Evolutionary conservation across 1,140 invertebrate genomes (phyloP).

Genomic region (Linepithema humile): DNA sequence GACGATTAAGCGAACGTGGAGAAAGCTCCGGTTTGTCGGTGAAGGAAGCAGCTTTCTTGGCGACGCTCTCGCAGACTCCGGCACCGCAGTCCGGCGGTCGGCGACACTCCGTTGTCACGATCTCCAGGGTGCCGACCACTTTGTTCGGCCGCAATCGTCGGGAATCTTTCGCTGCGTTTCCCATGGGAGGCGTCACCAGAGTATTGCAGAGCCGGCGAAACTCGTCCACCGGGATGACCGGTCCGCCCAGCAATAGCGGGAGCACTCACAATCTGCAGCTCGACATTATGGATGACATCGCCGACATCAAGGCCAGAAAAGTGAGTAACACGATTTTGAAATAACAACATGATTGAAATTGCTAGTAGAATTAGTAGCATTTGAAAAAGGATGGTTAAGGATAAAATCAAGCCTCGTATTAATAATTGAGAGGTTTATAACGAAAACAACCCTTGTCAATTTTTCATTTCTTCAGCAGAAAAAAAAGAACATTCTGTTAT

Average conservation of each 20-base stretch:
- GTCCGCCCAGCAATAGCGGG: conserved; percentile 89
- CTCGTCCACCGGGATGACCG: conserved; percentile 82
- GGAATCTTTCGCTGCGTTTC: conserved; percentile 92
- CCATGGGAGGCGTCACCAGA: conserved; percentile 81
- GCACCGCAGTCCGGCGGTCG: conserved; percentile 89
- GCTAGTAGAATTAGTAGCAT: too few relatives aligned
- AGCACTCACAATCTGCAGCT: conserved; percentile 92
- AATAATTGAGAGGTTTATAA: background rate
- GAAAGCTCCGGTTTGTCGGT: conserved; percentile 88
- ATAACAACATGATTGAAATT: background rate
- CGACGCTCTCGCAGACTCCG: conserved; percentile 90
- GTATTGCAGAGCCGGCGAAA: conserved; percentile 83
- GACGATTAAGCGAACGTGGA: conserved; percentile 91
- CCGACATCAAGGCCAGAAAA: conserved; percentile 90
- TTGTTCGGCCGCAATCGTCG: conserved; percentile 90
- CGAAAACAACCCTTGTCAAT: too few relatives aligned
- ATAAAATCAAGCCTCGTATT: background rate
- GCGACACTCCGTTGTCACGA: conserved; percentile 93
- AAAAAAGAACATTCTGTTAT: too few relatives aligned
- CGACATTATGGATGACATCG: conserved; percentile 94
- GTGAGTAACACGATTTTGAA: conserved; percentile 75
- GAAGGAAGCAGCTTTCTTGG: conserved; percentile 91
- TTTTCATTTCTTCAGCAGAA: too few relatives aligned
- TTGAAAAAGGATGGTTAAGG: too few relatives aligned
- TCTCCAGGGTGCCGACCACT: conserved; percentile 90